Percentiles rank a stretch among this genome's conserved stretches.
phyloP scores from a whole-genome alignment of 2,797 vertebrate genomes.

The Spinibarbus caldwelli region DNA sequence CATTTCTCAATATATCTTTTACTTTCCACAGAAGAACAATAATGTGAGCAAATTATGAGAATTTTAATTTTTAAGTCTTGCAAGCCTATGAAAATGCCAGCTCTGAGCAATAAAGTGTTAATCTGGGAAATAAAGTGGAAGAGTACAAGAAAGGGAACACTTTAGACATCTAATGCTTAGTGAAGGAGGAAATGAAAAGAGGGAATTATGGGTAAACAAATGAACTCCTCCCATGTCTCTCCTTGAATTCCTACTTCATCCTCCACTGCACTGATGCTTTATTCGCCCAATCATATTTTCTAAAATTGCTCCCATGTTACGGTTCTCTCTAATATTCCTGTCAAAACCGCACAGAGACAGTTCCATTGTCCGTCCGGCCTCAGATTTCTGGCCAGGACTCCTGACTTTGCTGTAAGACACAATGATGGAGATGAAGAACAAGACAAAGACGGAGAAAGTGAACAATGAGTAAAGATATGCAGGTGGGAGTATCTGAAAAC shows the following conservation, averaged over 20 bases:
- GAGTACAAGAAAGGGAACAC: slow-evolving; percentile 18
- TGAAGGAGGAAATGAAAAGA: slow-evolving; percentile 46
- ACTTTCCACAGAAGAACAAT: background rate
- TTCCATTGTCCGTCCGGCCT: slow-evolving; percentile 27
- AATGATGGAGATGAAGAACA: slow-evolving; percentile 10
- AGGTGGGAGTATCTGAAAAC: slow-evolving; percentile 52
- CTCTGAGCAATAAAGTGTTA: background rate
- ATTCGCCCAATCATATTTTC: slow-evolving; percentile 32
- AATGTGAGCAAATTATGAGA: background rate
- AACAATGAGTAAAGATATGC: slow-evolving; percentile 30
- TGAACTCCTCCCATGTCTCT: slow-evolving; percentile 57
- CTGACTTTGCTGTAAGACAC: background rate
- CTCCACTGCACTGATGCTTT: slow-evolving; percentile 38
- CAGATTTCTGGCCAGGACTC: slow-evolving; percentile 28
- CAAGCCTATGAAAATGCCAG: slow-evolving; percentile 1
- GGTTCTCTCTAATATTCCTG: slow-evolving; percentile 49
- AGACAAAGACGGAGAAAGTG: slow-evolving; percentile 8
- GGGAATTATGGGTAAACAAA: slow-evolving; percentile 68
- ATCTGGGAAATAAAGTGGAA: background rate
- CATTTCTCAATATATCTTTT: background rate
- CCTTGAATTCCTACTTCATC: slow-evolving; percentile 58
- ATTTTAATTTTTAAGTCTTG: background rate
- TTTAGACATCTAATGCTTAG: slow-evolving; percentile 53
- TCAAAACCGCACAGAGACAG: slow-evolving; percentile 29
- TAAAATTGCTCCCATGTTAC: slow-evolving; percentile 13